Base-by-base conservation (phyloP, 2,797 vertebrate genomes). In the Selene dorsalis region DNA sequence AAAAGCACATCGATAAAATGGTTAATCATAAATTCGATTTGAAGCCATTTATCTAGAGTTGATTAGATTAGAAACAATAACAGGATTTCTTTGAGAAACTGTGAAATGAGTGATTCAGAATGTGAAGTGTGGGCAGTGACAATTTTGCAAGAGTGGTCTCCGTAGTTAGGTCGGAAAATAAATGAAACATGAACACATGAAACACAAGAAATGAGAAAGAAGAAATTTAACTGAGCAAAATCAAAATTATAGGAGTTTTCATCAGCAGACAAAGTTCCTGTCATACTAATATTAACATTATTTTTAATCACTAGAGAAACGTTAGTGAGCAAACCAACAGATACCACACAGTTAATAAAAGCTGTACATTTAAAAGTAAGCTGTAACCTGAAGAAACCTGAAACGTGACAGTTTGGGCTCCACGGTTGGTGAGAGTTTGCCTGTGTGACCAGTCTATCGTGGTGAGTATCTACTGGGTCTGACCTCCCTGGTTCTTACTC, bases 401-500 rank as follows among this genome's bases (percentile, higher is more conserved):
- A 3, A 47, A 66, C 28, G 22, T 26, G 41, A 56, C 28, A 14
- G 24, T 55, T n/a, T 53, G 2, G 20, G 45, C 70, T 45, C 26
- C 9, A 3, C 10, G 6, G 43, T 69, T 52, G 48, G 55, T 38
- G 11, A 18, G n/a, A 50, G 18, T 66, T 41, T 30, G 58, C 30
- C 17, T 20, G 13, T 38, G 43, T 12, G 39, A 52, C 35, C 38
- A 47, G 22, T 52, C 53, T 20, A 20, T 26, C 8, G 5, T 13
- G 39, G 4, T 12, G 32, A 18, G 14, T 20, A 26, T 45, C 89
- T 88, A 93, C 82, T 94, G 83, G 73, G 84, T 67, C 80, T 95
- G 94, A 0, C 92, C 87, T 20, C 93, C 89, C 65, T 68, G 82
- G 80, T 84, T 93, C 91, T 96, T 99, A 69, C 93, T 96, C 58